Evolutionary conservation across 2,797 vertebrate species (phyloP), one percentile per base, ranked within the genome.

Genomic region (Phylloscopus collybita): DNA sequence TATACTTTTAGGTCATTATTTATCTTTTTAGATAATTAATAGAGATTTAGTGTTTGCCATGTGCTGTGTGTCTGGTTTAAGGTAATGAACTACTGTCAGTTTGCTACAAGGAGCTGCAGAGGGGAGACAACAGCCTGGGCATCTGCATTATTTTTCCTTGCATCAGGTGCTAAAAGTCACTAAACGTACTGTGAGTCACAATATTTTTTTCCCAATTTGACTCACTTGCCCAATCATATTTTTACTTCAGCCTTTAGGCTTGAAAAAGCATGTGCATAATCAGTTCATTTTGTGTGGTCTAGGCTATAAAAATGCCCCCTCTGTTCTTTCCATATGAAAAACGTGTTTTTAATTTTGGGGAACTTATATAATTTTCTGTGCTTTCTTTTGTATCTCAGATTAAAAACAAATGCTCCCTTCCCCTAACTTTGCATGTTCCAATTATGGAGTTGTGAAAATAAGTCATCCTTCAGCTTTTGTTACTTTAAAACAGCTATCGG

Each of bases 381-480:
- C 97, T 98, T 98, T 98, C 98, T 99, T 99, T 99, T 98, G 98
- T 99, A 97, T 98, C 97, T 98, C 91, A 98, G 98, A 99, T 99
- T 99, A 98, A 99, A 99, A 99, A 99, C 99, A 99, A 99, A 99
- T 99, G 99, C 97, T 97, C 95, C 84, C 88, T 95, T 96, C 97
- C 97, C 97, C 97, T 97, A 98, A 98, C 98, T 99, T 99, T 99
- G 98, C 99, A 99, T 98, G 98, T 98, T 98, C 98, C 98, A 99
- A 99, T 99, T 99, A 99, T 93, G 95, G 98, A 99, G 98, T 99
- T 99, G 99, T 99, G 99, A 99, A 99, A 99, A 99, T 99, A 98
- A 98, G 98, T 98, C 97, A 97, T 98, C 97, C 97, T 96, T 98
- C 95, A 93, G 97, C 97, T 98, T 98, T 98, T 97, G 97, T 98